phyloP scores from a whole-genome alignment of 2,888 invertebrate genomes.

The Ommatoiulus sabulosus region DNA sequence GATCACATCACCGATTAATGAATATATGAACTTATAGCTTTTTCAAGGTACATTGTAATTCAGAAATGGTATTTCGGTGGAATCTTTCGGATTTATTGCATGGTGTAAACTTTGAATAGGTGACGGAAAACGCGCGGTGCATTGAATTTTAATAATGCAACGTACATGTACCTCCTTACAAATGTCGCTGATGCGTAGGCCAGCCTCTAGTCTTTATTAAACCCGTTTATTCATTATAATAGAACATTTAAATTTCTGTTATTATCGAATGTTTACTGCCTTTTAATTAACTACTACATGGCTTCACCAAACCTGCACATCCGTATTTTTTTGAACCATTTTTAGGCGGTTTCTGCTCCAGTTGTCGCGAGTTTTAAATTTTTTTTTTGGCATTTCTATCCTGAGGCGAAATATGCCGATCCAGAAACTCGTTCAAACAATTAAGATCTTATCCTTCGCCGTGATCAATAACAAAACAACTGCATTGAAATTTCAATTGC shows the following conservation, averaged over 20 bases:
- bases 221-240: background rate
- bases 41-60: background rate
- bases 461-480: constrained; percentile 20
- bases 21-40: background rate
- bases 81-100: too few species aligned
- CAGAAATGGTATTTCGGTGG: background rate
- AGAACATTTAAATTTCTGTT: background rate
- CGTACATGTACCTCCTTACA: background rate
- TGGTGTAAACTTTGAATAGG: too few species aligned
- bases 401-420: background rate
- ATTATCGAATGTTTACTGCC: background rate
- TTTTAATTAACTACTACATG: background rate
- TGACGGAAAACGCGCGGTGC: background rate
- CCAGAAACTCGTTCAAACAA: constrained; percentile 10
- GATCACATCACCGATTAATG: background rate
- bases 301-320: background rate
- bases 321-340: background rate
- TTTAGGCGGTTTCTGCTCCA: background rate
- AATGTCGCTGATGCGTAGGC: background rate
- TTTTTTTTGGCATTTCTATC: background rate
- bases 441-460: background rate
- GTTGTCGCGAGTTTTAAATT: background rate
- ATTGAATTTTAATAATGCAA: background rate
- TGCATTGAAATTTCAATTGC: background rate
- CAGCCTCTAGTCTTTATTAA: background rate